Base-by-base conservation (phyloP, 2,888 invertebrate genomes). In the Protonemura montana region DNA sequence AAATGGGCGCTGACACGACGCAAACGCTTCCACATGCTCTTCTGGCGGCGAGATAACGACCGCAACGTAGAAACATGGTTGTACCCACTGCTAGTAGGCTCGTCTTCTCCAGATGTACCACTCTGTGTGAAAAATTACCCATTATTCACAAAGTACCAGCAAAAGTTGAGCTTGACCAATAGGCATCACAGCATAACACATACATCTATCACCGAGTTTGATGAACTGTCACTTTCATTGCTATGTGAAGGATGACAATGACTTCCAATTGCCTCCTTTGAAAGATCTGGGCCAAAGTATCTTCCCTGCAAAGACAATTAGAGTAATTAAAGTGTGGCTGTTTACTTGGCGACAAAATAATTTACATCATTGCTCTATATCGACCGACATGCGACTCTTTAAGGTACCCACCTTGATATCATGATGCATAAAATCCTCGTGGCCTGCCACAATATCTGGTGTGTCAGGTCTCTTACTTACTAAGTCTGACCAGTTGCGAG, bases 381-480 rank as follows among this genome's bases (percentile, higher is more conserved):
- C n/a, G n/a, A n/a, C n/a, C n/a, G n/a, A n/a, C n/a, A n/a, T n/a
- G n/a, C n/a, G 41, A 7, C 41, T 7, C 41, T 13, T 7, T 41
- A 13, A 41, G 21, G 59, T 86, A 87, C 87, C 16, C 85, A 87
- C 87, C 86, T 87, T 86, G 82, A 87, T 28, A 76, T 86, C 86
- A 25, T 35, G 80, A 35, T 85, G 35, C 41, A 87, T 86, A 35
- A 16, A 82, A 82, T 86, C 85, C 13, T 87, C 87, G 13, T 86
- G 80, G 76, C 87, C 86, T 83, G 87, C 87, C 16, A 88, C 13
- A 25, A 88, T 78, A 16, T 85, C 41, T 88, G 86, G 13, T 86
- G 85, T 29, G 76, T 30, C 59, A 21, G 27, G 28, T 25, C 29
- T 78, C 27, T 59, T 30, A 25, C 29, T 26, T n/a, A 42, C 80